A percentile compares a stretch with the other conserved stretches of the same genome.
These are phyloP conservation scores for Rhopalosiphum nymphaeae DNA, from an alignment of 2,888 invertebrate species.

Conservation along the genomic window DNA sequence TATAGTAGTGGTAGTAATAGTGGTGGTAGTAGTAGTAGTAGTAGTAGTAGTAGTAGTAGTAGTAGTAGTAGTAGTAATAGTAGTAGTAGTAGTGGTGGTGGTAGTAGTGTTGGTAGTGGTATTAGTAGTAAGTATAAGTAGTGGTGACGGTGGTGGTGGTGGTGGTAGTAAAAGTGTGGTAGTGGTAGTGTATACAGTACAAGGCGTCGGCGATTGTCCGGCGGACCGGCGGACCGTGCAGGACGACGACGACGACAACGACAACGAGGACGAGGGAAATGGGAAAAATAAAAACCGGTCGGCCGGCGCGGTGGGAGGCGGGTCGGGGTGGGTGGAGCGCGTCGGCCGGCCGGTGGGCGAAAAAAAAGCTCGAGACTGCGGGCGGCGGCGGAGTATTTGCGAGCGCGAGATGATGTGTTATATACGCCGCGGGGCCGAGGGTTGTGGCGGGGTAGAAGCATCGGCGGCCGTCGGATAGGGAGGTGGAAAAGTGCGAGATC, in stretches of 20 bases:
- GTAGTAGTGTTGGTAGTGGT: not conserved
- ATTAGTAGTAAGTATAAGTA: not conserved
- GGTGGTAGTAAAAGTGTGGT: not conserved
- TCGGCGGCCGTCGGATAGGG: not conserved
- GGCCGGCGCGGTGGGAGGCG: not conserved
- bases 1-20: not conserved
- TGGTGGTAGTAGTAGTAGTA: not conserved
- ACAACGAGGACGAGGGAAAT: not conserved
- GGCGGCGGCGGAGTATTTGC: not conserved
- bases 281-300: not conserved
- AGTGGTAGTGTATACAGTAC: not conserved
- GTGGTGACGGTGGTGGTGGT: not conserved
- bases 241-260: not conserved
- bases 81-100: not conserved
- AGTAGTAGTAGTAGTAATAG: not conserved
- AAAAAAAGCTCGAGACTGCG: not conserved
- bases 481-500: constrained; percentile 21
- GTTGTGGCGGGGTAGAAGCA: not conserved
- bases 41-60: not conserved
- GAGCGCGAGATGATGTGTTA: constrained; percentile 1
- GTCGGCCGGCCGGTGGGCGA: constrained; percentile 1
- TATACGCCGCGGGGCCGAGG: not conserved
- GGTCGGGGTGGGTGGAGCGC: not conserved
- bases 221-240: not conserved
- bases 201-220: not conserved